Evolutionary conservation across 2,888 invertebrate genomes (phyloP), one percentile per base, ranked within the genome.

Genomic region (Imbricaverruca yamaguchii): DNA sequence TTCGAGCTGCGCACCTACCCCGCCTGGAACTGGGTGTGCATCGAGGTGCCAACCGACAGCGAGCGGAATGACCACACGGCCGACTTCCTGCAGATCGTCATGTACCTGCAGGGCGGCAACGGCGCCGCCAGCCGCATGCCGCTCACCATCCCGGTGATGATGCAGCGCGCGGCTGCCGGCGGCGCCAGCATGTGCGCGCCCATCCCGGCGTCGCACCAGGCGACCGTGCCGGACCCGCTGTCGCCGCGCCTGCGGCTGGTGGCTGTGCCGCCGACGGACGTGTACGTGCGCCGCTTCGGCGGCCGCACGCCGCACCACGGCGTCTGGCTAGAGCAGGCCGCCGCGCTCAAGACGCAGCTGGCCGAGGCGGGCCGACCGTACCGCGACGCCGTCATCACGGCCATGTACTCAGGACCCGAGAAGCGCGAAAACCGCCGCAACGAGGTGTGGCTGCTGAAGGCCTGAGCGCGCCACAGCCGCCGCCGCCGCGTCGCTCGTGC

Each of bases 1-100:
- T 69, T 39, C 15, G 69, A 69, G 69, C 39, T 69, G 69, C 69
- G 69, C 69, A 25, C 15, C 13, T 69, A 69, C 15, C 69, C 69
- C 15, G 39, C 69, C 69, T 69, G 69, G 69, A 69, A 69, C 39
- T 69, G 69, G 69, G 69, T 69, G 15, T 69, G 69, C 69, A 69
- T 39, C 39, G 69, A 69, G 15, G 39, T 69, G 15, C 15, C 15
- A 39, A 0, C 15, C 23, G 69, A 15, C 4, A 39, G 15, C 23
- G 61, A 39, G 39, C 39, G 15, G 61, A 7, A 0, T 18, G 69
- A 69, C 69, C 39, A 69, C 69, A 69, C 39, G 23, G 39, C 15
- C 39, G 69, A 69, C 39, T 69, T 69, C 69, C 15, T 69, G 39
- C 39, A 69, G 25, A 23, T 69, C 25, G 69, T 8, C 69, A 69